These are phyloP conservation scores for Brachyptera risi DNA, from an alignment of 2,888 invertebrate genomes.

Conservation along the genomic window DNA sequence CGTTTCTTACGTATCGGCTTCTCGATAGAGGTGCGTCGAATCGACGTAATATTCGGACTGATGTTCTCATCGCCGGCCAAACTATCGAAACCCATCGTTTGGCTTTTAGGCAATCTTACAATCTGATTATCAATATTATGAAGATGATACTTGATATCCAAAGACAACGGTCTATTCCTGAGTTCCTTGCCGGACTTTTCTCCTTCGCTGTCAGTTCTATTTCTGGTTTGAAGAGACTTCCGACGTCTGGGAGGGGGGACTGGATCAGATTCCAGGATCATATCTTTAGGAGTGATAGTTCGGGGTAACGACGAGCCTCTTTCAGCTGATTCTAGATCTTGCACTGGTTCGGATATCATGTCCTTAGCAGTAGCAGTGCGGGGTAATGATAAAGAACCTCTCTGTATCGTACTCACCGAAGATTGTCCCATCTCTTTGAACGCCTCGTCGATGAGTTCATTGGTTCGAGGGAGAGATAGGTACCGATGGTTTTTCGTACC, in stretches of 20 bases:
- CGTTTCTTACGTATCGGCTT: slow-evolving; percentile 37
- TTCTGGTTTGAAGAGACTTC: slow-evolving; percentile 15
- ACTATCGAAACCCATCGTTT: not conserved
- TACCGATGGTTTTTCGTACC: slow-evolving; percentile 26
- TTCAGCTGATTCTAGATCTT: not conserved
- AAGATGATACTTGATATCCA: not conserved
- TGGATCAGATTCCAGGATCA: slow-evolving; percentile 21
- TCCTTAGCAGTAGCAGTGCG: slow-evolving; percentile 27
- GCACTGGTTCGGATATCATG: slow-evolving; percentile 20
- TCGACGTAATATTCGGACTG: slow-evolving; percentile 29
- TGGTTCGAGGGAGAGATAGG: slow-evolving; percentile 31
- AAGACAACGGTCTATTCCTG: not conserved
- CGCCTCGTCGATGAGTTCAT: slow-evolving; percentile 33
- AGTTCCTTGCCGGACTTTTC: not conserved
- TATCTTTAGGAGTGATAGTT: slow-evolving; percentile 26
- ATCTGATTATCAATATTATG: not conserved
- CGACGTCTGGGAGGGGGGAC: slow-evolving; percentile 21
- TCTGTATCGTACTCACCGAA: slow-evolving; percentile 14
- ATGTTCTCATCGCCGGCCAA: slow-evolving; percentile 28
- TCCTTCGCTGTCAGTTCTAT: slow-evolving; percentile 31
- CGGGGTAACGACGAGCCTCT: slow-evolving; percentile 27
- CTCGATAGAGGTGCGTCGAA: slow-evolving; percentile 24
- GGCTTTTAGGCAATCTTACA: not conserved
- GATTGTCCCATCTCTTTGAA: slow-evolving; percentile 27
- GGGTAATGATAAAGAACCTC: slow-evolving; percentile 29